These are phyloP conservation scores for Bembecia ichneumoniformis DNA, from an alignment of 2,888 invertebrate species.

Conservation along the genomic window DNA sequence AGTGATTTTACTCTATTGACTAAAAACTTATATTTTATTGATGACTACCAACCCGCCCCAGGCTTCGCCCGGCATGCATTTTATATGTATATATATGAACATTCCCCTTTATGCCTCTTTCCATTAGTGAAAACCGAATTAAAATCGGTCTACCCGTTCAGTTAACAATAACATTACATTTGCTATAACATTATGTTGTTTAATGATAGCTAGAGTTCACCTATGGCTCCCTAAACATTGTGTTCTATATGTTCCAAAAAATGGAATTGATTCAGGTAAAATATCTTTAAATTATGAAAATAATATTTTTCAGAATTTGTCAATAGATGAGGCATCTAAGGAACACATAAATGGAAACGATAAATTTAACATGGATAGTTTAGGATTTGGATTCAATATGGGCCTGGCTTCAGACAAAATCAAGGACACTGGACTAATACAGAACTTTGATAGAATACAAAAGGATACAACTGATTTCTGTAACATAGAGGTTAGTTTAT, in stretches of 20 bases:
- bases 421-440: constrained; percentile 55
- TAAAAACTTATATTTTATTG: too few species aligned
- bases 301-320: constrained; percentile 46
- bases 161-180: too few species aligned
- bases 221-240: background rate
- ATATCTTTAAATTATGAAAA: background rate
- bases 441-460: constrained; percentile 75
- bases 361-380: constrained; percentile 53
- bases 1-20: too few species aligned
- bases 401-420: constrained; percentile 58
- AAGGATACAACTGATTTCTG: constrained; percentile 72
- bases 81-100: too few species aligned
- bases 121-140: too few species aligned
- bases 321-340: constrained; percentile 43
- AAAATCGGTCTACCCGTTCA: too few species aligned
- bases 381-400: constrained; percentile 61
- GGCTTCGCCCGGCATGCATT: too few species aligned
- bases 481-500: constrained; percentile 50
- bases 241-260: background rate
- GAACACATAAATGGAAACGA: constrained; percentile 61
- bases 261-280: constrained; percentile 2
- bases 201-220: too few species aligned
- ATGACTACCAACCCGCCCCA: too few species aligned
- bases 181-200: too few species aligned
- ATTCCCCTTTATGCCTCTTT: too few species aligned